Percentiles rank a stretch among this genome's conserved stretches.
These are phyloP conservation scores for Stratiolaelaps scimitus DNA, from an alignment of 1,140 invertebrate species.

Conservation along the genomic window DNA sequence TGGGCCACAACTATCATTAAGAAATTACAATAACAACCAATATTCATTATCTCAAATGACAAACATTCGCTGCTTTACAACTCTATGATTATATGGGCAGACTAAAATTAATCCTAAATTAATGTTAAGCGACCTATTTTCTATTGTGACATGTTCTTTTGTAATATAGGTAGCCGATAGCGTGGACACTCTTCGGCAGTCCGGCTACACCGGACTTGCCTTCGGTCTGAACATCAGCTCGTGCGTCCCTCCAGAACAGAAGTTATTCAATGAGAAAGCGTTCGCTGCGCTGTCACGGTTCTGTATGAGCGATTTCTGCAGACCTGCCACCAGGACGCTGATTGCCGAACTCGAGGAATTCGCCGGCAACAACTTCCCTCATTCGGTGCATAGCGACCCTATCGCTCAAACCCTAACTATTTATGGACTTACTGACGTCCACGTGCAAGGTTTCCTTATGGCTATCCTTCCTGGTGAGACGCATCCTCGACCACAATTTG, in stretches of 20 bases:
- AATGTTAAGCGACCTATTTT: no score
- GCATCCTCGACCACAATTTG: conserved; percentile 4
- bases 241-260: neutral
- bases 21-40: no score
- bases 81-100: no score
- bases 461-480: neutral
- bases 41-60: no score
- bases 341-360: neutral
- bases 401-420: neutral
- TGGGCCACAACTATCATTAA: no score
- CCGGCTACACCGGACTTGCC: neutral
- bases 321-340: neutral
- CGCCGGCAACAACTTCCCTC: neutral
- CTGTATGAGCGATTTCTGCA: neutral
- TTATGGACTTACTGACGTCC: neutral
- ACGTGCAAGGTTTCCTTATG: neutral
- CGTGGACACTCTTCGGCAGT: neutral
- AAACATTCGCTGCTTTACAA: no score
- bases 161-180: neutral
- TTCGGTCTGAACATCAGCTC: neutral
- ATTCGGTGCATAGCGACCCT: no score
- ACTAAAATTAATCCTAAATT: no score
- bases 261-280: neutral
- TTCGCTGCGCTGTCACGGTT: neutral
- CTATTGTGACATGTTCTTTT: no score